phyloP scores from a whole-genome alignment of 2,888 invertebrate species.

The Mystacides longicornis region DNA sequence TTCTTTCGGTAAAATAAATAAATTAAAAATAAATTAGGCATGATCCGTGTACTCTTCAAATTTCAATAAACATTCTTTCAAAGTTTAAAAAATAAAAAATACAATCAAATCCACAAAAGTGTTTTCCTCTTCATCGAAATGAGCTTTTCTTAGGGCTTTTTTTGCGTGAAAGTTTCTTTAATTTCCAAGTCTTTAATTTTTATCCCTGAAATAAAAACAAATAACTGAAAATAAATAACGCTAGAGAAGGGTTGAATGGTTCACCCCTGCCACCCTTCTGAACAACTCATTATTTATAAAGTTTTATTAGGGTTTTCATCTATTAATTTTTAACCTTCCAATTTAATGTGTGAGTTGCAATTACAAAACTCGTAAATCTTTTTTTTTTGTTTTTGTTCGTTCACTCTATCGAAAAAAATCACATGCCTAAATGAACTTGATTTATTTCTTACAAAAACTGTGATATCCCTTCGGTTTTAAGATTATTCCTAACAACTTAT shows the following conservation, averaged over 20 bases:
- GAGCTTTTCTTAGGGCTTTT: not conserved
- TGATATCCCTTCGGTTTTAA: too few species aligned
- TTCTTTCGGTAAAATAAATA: too few species aligned
- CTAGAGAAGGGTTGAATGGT: not conserved
- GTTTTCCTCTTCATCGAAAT: not conserved
- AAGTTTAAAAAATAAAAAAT: not conserved
- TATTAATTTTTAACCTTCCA: conserved; percentile 12
- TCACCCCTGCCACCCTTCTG: not conserved
- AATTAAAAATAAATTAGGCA: too few species aligned
- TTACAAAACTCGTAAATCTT: not conserved
- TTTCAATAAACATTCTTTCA: too few species aligned
- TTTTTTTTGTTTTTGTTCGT: not conserved
- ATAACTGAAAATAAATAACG: not conserved
- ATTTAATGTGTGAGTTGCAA: not conserved
- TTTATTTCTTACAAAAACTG: too few species aligned
- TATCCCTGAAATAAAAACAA: not conserved
- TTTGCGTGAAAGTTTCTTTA: too few species aligned
- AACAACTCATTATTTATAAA: conserved; percentile 7
- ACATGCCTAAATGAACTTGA: too few species aligned
- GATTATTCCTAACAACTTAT: too few species aligned
- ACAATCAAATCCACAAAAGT: not conserved
- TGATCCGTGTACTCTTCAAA: too few species aligned
- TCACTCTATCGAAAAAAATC: too few species aligned
- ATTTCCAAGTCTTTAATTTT: too few species aligned
- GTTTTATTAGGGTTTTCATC: conserved; percentile 13